These are phyloP conservation scores for Sweltsa coloradensis DNA, from an alignment of 1,140 invertebrate genomes.

Conservation along the genomic window DNA sequence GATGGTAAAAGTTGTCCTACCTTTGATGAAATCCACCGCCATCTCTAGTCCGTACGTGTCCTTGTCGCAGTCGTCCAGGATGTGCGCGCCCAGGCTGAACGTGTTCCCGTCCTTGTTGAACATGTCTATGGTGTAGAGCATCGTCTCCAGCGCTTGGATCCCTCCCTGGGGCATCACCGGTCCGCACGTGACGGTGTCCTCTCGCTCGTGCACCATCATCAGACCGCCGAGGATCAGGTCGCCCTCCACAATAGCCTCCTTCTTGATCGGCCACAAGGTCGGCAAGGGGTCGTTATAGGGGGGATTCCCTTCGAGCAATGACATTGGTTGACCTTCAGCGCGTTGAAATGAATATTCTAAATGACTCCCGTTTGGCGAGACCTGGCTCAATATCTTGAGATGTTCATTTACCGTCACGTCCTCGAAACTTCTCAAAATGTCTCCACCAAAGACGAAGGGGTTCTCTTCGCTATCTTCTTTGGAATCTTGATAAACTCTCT, in stretches of 20 bases:
- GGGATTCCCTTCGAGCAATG: too few species aligned
- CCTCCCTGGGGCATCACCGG: slow-evolving; percentile 92
- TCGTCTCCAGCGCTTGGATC: slow-evolving; percentile 79
- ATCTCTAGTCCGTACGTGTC: slow-evolving; percentile 93
- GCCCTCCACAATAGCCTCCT: slow-evolving; percentile 74
- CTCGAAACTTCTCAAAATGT: too few species aligned
- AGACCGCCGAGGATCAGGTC: slow-evolving; percentile 75
- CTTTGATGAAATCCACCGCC: slow-evolving; percentile 95
- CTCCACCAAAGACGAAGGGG: too few species aligned
- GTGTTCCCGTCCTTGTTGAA: slow-evolving; percentile 68
- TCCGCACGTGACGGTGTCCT: slow-evolving; percentile 70
- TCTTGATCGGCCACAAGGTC: slow-evolving; percentile 84
- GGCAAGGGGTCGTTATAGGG: too few species aligned
- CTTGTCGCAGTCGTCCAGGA: slow-evolving; percentile 91
- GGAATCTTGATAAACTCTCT: too few species aligned
- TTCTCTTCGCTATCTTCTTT: too few species aligned
- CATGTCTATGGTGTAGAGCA: slow-evolving; percentile 82
- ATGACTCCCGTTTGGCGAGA: too few species aligned
- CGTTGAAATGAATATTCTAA: too few species aligned
- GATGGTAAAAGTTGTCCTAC: slow-evolving; percentile 51
- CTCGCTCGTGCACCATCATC: slow-evolving; percentile 94
- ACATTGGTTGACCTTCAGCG: too few species aligned
- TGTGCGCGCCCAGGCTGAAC: slow-evolving; percentile 72
- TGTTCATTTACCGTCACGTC: too few species aligned
- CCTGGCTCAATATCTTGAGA: too few species aligned